A percentile compares a stretch with the other conserved stretches of the same genome.
phyloP scores from a whole-genome alignment of 2,797 vertebrate genomes.

The Picus viridis region DNA sequence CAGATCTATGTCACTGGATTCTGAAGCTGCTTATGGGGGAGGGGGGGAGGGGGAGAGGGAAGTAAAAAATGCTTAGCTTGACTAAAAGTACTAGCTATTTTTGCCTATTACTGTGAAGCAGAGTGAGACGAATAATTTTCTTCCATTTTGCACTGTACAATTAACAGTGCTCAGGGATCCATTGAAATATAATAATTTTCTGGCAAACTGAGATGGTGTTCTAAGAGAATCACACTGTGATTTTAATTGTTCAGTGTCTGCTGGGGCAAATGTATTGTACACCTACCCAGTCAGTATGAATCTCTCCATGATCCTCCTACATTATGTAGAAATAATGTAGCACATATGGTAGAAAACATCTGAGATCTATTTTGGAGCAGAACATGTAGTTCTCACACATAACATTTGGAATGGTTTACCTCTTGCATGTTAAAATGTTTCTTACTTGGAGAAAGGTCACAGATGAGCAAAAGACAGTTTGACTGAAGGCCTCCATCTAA shows the following conservation, averaged over 20 bases:
- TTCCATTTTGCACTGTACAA: background rate
- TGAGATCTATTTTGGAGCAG: background rate
- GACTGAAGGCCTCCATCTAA: background rate
- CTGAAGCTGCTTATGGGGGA: background rate
- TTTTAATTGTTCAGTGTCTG: background rate
- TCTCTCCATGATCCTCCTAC: background rate
- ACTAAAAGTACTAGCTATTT: background rate
- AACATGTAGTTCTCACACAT: background rate
- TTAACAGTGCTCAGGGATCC: background rate
- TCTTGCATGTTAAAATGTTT: background rate
- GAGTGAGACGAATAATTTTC: background rate
- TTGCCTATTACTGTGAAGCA: background rate
- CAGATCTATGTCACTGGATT: background rate
- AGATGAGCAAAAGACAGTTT: background rate
- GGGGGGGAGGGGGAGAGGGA: no score
- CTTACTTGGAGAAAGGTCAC: background rate
- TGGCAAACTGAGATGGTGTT: background rate
- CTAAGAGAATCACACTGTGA: background rate
- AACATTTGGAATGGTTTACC: background rate
- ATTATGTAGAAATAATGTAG: background rate
- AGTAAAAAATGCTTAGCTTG: background rate
- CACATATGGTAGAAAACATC: background rate
- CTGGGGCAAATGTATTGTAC: background rate
- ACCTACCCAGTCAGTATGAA: background rate
- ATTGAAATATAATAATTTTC: background rate